These are phyloP conservation scores for Achlya flavicornis DNA, from an alignment of 2,888 invertebrate genomes.

Conservation along the genomic window DNA sequence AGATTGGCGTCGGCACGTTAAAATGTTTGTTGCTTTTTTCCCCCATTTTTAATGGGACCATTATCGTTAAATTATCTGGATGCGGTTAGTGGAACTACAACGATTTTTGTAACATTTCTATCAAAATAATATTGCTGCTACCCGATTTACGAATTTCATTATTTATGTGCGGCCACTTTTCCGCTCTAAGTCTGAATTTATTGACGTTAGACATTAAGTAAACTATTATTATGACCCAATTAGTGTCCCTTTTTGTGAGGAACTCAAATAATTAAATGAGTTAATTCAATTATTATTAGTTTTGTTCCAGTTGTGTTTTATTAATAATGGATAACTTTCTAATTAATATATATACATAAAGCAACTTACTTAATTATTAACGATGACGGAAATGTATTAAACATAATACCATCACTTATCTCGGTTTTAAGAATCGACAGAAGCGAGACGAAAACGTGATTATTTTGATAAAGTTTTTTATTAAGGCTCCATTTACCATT, in stretches of 20 bases:
- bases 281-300: too few species aligned
- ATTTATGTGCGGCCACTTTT: constrained; percentile 13
- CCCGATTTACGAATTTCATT: constrained; percentile 32
- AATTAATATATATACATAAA: too few species aligned
- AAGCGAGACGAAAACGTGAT: too few species aligned
- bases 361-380: too few species aligned
- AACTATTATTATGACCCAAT: too few species aligned
- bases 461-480: too few species aligned
- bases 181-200: not conserved
- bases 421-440: too few species aligned
- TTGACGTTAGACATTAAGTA: not conserved
- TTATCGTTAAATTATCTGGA: constrained; percentile 44
- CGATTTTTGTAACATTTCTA: constrained; percentile 32
- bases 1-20: constrained; percentile 42
- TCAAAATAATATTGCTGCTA: constrained; percentile 30
- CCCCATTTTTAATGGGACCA: constrained; percentile 41
- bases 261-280: too few species aligned
- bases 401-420: too few species aligned
- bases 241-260: too few species aligned
- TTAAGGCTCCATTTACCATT: too few species aligned
- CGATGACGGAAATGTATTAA: too few species aligned
- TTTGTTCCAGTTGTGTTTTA: not conserved
- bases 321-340: not conserved
- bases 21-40: constrained; percentile 48
- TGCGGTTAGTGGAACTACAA: constrained; percentile 44